Percentiles rank a stretch among this genome's conserved stretches.
phyloP scores from a whole-genome alignment of 2,113 vertebrate species.

The Cavia aperea region DNA sequence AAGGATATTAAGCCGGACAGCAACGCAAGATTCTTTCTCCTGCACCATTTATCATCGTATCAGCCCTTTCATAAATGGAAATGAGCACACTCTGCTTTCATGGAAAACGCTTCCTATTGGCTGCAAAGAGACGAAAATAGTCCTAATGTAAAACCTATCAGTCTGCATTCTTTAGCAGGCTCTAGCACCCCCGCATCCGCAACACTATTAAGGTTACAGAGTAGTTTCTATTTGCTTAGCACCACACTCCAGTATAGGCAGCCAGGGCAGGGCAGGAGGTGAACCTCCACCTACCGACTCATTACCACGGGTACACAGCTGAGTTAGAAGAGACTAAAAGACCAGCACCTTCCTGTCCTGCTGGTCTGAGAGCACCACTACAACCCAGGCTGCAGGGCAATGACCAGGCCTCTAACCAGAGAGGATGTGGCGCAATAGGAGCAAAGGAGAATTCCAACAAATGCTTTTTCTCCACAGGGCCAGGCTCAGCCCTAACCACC shows the following conservation, averaged over 20 bases:
- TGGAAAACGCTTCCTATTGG: neutral
- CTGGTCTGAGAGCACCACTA: neutral
- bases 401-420: neutral
- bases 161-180: neutral
- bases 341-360: neutral
- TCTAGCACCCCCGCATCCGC: neutral
- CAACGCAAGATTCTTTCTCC: neutral
- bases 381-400: neutral
- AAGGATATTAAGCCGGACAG: neutral
- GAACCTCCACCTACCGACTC: neutral
- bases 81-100: neutral
- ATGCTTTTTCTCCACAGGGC: neutral
- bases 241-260: neutral
- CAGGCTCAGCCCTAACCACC: neutral
- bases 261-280: neutral
- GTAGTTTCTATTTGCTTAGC: neutral
- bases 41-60: neutral
- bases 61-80: constrained; percentile 1
- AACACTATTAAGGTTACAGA: neutral
- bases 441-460: neutral
- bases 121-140: constrained; percentile 5
- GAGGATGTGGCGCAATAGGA: neutral
- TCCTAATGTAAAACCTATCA: neutral
- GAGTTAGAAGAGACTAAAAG: neutral
- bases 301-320: neutral